A percentile compares a stretch with the other conserved stretches of the same genome.
phyloP scores from a whole-genome alignment of 2,888 invertebrate genomes.

The Leucophora obtusa region DNA sequence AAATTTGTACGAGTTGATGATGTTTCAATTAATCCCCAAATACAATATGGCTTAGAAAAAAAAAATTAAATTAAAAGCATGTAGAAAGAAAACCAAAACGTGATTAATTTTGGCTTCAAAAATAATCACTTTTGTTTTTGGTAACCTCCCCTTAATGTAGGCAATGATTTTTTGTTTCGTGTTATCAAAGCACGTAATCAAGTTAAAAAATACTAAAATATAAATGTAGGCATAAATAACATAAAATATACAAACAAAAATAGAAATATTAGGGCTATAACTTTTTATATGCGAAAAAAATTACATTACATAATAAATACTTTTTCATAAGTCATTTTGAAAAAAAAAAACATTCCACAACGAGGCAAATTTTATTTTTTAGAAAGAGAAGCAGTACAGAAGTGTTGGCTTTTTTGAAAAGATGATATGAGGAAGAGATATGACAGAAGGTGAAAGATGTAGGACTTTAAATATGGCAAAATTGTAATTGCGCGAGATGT shows the following conservation, averaged over 20 bases:
- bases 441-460: no score
- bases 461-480: no score
- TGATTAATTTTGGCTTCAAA: constrained; percentile 17
- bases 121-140: not conserved
- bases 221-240: constrained; percentile 24
- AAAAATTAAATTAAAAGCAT: constrained; percentile 4
- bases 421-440: no score
- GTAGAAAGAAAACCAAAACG: constrained; percentile 10
- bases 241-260: not conserved
- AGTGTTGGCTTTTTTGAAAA: no score
- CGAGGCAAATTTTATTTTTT: no score
- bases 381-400: no score
- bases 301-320: no score
- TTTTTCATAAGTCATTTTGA: no score
- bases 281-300: no score
- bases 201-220: constrained; percentile 31
- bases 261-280: not conserved
- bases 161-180: constrained; percentile 29
- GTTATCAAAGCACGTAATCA: constrained; percentile 26
- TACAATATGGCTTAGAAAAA: not conserved
- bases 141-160: constrained; percentile 36
- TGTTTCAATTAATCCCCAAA: constrained; percentile 26
- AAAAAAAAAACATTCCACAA: no score
- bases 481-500: no score
- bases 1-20: constrained; percentile 4